phyloP scores from a whole-genome alignment of 2,113 vertebrate species.

The Potamarius usumacintae region DNA sequence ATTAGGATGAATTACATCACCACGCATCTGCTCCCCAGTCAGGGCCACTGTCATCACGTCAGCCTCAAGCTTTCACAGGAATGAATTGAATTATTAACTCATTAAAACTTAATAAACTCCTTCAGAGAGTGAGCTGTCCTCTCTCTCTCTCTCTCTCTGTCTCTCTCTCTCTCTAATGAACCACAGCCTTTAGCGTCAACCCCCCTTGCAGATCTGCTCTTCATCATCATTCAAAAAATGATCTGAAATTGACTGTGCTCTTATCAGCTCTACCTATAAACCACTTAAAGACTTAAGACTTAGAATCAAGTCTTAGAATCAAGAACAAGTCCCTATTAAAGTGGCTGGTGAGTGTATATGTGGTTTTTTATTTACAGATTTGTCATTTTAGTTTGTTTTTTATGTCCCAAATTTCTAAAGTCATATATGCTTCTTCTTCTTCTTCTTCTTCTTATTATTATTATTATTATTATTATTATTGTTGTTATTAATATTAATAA shows the following conservation, averaged over 20 bases:
- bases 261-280: not conserved
- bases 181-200: conserved; percentile 32
- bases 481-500: too few relatives aligned
- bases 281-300: not conserved
- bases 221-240: conserved; percentile 45
- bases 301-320: too few relatives aligned
- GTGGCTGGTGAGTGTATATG: too few relatives aligned
- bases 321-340: too few relatives aligned
- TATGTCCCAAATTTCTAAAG: too few relatives aligned
- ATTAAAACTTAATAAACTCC: conserved; percentile 60
- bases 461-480: not conserved
- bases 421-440: too few relatives aligned
- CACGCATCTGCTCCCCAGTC: conserved; percentile 37
- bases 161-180: conserved; percentile 34
- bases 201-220: conserved; percentile 27
- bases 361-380: too few relatives aligned
- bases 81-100: conserved; percentile 59
- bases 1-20: conserved; percentile 49
- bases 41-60: conserved; percentile 40
- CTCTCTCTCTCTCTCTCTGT: conserved; percentile 18
- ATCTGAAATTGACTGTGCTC: not conserved
- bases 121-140: conserved; percentile 41
- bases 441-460: not conserved
- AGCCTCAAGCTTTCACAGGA: conserved; percentile 36
- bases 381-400: too few relatives aligned